phyloP scores from a whole-genome alignment of 2,888 invertebrate genomes.

The Cephonodes hylas region DNA sequence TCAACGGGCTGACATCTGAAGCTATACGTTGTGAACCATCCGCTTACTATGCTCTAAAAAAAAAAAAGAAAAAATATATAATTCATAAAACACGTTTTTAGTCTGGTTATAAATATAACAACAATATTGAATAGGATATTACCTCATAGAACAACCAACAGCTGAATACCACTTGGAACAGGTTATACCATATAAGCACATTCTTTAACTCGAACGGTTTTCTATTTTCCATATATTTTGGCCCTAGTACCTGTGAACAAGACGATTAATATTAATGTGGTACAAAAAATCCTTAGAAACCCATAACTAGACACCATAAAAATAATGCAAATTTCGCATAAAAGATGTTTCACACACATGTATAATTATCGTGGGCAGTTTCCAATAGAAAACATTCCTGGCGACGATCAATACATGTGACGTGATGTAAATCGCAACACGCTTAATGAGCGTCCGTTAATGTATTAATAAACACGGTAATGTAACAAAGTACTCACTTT shows the following conservation, averaged over 20 bases:
- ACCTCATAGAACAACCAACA: slow-evolving; percentile 88
- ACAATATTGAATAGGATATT: no score
- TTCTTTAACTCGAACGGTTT: slow-evolving; percentile 89
- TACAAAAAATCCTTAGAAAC: slow-evolving; percentile 2
- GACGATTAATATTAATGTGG: slow-evolving; percentile 7
- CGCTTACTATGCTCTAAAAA: slow-evolving; percentile 82
- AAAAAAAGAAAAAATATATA: slow-evolving; percentile 19
- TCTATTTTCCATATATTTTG: slow-evolving; percentile 91
- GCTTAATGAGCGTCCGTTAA: slow-evolving; percentile 28
- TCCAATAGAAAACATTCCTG: slow-evolving; percentile 41
- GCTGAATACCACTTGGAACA: slow-evolving; percentile 90
- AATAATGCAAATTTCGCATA: slow-evolving; percentile 8
- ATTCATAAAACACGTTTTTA: neutral
- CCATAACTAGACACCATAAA: neutral
- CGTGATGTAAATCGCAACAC: slow-evolving; percentile 19
- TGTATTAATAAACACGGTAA: slow-evolving; percentile 17
- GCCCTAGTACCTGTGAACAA: slow-evolving; percentile 84
- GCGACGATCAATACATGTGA: slow-evolving; percentile 24
- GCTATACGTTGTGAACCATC: slow-evolving; percentile 91
- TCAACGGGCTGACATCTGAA: slow-evolving; percentile 94
- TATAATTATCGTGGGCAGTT: slow-evolving; percentile 24
- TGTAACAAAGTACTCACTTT: slow-evolving; percentile 74
- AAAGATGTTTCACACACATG: neutral
- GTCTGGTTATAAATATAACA: neutral
- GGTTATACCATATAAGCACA: slow-evolving; percentile 90